Percentiles rank a stretch among this genome's conserved stretches.
Conservation (phyloP, 1,140 invertebrate genomes). For the roundworm (Caenorhabditis elegans) region WBcel235 BX284602.5:14303501-14304000, state of each 20-base stretch:
- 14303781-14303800: conserved; percentile 77
- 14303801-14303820: conserved; percentile 86
- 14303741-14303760: conserved; percentile 79
- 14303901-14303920: conserved; percentile 92
- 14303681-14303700: conserved; percentile 67
- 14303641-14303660: conserved; percentile 12
- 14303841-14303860: conserved; percentile 70
- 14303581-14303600: not conserved
- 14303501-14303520: too few species aligned
- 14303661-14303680: conserved; percentile 69
- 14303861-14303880: conserved; percentile 61
- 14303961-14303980: conserved; percentile 82
- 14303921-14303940: conserved; percentile 77
- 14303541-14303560: too few species aligned
- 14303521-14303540: too few species aligned
- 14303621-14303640: conserved; percentile 1
- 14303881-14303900: conserved; percentile 72
- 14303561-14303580: too few species aligned
- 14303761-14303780: conserved; percentile 75
- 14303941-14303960: conserved; percentile 73
- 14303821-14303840: conserved; percentile 78
- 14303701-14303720: conserved; percentile 77
- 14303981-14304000: conserved; percentile 77
- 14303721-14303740: conserved; percentile 78
- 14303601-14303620: not conserved